These are phyloP conservation scores for Dallia pectoralis DNA, from an alignment of 2,797 vertebrate species.

Conservation along the genomic window DNA sequence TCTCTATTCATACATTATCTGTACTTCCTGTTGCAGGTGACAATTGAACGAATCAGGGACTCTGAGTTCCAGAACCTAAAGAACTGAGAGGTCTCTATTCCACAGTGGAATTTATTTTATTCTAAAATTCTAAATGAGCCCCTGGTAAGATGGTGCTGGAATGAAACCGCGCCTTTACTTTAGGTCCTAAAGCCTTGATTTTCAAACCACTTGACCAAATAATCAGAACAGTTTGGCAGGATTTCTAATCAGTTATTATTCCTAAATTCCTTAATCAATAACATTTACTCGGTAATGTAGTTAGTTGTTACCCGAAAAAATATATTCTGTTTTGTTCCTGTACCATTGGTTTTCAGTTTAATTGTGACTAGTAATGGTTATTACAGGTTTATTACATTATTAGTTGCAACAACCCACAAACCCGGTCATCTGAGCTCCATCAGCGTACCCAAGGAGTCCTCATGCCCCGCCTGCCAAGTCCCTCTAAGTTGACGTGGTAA, in stretches of 20 bases:
- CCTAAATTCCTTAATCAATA: not conserved
- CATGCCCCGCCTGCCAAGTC: constrained; percentile 15
- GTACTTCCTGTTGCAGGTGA: not conserved
- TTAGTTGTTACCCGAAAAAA: not conserved
- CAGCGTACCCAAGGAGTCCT: not conserved
- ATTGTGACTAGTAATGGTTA: not conserved
- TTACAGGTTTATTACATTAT: not conserved
- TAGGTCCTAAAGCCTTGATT: too few relatives aligned
- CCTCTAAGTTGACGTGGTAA: constrained; percentile 32
- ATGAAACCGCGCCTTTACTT: too few relatives aligned
- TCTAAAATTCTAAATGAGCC: too few relatives aligned
- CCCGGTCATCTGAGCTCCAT: not conserved
- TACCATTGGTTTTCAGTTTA: not conserved
- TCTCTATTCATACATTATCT: constrained; percentile 37
- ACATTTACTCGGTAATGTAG: not conserved
- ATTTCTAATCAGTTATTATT: not conserved
- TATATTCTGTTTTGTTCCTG: not conserved
- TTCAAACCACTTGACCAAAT: not conserved
- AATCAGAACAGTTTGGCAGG: not conserved
- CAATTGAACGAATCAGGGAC: not conserved
- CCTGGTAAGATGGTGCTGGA: too few relatives aligned
- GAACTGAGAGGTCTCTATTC: too few relatives aligned
- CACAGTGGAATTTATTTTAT: too few relatives aligned
- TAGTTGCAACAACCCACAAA: constrained; percentile 31
- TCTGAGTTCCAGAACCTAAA: too few relatives aligned